These are phyloP conservation scores for Drosophila imparisetae DNA, from an alignment of 2,888 invertebrate genomes.

Conservation along the genomic window DNA sequence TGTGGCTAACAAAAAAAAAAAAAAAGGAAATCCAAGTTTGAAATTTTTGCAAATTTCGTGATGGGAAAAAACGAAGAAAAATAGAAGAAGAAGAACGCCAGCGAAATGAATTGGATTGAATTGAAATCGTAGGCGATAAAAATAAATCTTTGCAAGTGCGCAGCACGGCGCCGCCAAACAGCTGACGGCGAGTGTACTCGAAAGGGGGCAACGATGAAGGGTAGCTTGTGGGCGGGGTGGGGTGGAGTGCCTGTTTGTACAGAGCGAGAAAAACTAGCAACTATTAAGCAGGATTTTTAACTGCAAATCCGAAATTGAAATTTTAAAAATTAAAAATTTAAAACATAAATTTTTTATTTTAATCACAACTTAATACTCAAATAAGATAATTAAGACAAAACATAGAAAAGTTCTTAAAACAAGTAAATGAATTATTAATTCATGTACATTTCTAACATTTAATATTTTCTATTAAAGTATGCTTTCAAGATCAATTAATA, in stretches of 20 bases:
- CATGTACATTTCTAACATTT: neutral
- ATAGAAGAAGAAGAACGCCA: conserved; percentile 17
- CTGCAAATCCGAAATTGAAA: neutral
- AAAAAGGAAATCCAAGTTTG: conserved; percentile 14
- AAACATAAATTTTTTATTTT: neutral
- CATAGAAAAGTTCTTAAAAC: neutral
- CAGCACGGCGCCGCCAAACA: conserved; percentile 70
- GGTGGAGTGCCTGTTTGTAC: neutral
- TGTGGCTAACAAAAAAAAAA: conserved; percentile 23
- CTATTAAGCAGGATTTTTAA: neutral
- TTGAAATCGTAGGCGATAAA: conserved; percentile 83
- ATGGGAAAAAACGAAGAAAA: conserved; percentile 12
- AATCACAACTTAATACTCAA: neutral
- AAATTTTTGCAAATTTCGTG: conserved; percentile 36
- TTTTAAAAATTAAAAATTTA: neutral
- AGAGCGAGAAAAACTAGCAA: neutral
- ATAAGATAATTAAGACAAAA: neutral
- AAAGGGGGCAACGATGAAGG: neutral
- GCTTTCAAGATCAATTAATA: neutral
- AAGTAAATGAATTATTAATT: neutral
- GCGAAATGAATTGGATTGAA: conserved; percentile 79
- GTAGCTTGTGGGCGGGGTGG: neutral
- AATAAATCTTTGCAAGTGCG: conserved; percentile 82
- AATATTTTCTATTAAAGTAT: neutral
- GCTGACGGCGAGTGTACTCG: conserved; percentile 61